These are phyloP conservation scores for Microtus richardsoni DNA, from an alignment of 2,113 vertebrate species.

Conservation along the genomic window DNA sequence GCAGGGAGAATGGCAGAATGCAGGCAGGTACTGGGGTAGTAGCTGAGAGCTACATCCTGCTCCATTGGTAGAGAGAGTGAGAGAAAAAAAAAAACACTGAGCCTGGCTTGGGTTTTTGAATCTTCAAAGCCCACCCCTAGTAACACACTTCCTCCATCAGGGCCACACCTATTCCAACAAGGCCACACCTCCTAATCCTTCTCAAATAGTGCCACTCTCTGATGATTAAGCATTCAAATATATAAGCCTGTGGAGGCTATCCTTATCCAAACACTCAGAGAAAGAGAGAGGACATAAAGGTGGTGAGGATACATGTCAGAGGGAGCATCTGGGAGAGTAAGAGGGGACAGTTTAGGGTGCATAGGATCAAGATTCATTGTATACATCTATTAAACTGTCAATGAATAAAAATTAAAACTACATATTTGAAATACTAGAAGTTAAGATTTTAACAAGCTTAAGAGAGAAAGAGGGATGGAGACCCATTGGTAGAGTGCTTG, in stretches of 20 bases:
- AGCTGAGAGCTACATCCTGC: background rate
- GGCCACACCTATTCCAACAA: background rate
- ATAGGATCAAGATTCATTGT: background rate
- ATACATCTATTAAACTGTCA: background rate
- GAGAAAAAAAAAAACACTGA: background rate
- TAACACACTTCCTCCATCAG: background rate
- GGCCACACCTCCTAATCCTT: background rate
- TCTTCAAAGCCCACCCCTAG: background rate
- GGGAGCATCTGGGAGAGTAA: background rate
- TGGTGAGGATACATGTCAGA: background rate
- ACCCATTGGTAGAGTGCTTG: background rate
- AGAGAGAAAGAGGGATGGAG: background rate
- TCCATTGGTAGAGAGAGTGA: background rate
- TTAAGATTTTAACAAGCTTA: background rate
- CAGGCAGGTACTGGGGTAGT: background rate
- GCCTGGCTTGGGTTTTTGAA: background rate
- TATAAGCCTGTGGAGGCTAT: background rate
- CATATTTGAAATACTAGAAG: background rate
- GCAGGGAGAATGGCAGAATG: background rate
- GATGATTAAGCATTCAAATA: background rate
- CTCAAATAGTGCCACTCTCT: background rate
- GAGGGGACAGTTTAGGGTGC: too few relatives aligned
- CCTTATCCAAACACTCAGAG: background rate
- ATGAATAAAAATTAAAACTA: background rate
- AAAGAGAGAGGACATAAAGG: background rate